Evolutionary conservation across 2,888 invertebrate species (phyloP), one percentile per base, ranked within the genome.

Genomic region (Myopa testacea): DNA sequence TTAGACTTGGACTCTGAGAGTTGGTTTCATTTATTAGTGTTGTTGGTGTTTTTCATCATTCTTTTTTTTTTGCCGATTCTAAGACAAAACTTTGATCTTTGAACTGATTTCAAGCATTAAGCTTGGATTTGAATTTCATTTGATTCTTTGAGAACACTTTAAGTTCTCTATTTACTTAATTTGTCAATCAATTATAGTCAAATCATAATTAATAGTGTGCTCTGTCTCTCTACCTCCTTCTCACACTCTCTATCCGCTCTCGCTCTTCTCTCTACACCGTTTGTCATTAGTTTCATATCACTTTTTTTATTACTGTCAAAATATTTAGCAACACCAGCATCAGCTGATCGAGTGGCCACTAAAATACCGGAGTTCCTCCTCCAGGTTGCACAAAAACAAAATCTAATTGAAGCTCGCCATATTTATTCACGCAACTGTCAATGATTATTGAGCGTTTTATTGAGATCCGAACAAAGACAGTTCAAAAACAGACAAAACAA

Each of bases 81-180:
- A 14, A 34, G 55, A 16, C 34, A 55, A 14, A 70, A 70, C 65
- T 70, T 70, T 70, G 55, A 70, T 70, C 52, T 70, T 70, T 70
- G 37, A 37, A 70, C 55, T 37, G 55, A 37, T 26, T 70, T 70
- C 26, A 45, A 40, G n/a, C 40, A 50, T 69, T 50, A 19, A n/a
- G 69, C 8, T 69, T 52, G 3, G 34, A 1, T 69, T 50, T 50
- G 4, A 50, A 26, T 45, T 68, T 69, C 1, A 69, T 69, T 69
- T 50, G 12, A 68, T 68, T 68, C 1, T 68, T 45, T n/a, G 38
- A 68, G 16, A 40, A 40, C 3, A 19, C 6, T n/a, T 16, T 12
- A n/a, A n/a, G 19, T 12, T 58, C 19, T 58, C 4, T 3, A 12
- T 12, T 58, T 58, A 58, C 6, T 16, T 58, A 26, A 26, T 26